Percentiles rank a stretch among this genome's conserved stretches.
These are phyloP conservation scores for Notodonta ziczac DNA, from an alignment of 2,888 invertebrate genomes.

Conservation along the genomic window DNA sequence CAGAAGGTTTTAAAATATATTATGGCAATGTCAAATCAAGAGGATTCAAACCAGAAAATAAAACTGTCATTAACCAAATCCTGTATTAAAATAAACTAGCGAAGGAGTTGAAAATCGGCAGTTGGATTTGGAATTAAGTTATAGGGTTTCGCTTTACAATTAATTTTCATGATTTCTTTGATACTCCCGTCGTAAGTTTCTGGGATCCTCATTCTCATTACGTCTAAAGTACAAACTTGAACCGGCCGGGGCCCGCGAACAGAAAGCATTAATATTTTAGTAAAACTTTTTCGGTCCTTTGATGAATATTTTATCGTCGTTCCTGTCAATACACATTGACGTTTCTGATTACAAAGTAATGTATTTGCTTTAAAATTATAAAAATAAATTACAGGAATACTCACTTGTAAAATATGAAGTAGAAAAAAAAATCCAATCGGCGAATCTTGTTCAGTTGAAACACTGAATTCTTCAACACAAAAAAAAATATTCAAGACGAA, in stretches of 20 bases:
- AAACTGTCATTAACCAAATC: neutral
- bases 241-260: slow-evolving; percentile 41
- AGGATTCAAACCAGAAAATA: neutral
- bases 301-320: slow-evolving; percentile 52
- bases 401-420: slow-evolving; percentile 37
- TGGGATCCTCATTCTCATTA: slow-evolving; percentile 47
- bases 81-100: neutral
- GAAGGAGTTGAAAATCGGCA: slow-evolving; percentile 18
- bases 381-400: slow-evolving; percentile 22
- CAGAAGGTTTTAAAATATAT: slow-evolving; percentile 28
- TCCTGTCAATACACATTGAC: slow-evolving; percentile 29
- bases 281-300: slow-evolving; percentile 53
- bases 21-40: slow-evolving; percentile 13
- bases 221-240: slow-evolving; percentile 43
- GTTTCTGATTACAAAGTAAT: slow-evolving; percentile 18
- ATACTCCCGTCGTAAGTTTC: slow-evolving; percentile 42
- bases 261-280: slow-evolving; percentile 56
- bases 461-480: slow-evolving; percentile 57
- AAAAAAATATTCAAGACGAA: slow-evolving; percentile 53
- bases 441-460: slow-evolving; percentile 37
- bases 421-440: slow-evolving; percentile 46
- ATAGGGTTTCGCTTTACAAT: slow-evolving; percentile 18
- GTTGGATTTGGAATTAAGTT: slow-evolving; percentile 11
- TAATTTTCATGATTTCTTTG: slow-evolving; percentile 34
- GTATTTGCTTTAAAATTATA: neutral